Conservation (phyloP, 2,888 invertebrate genomes). For the Macaria notata region DNA sequence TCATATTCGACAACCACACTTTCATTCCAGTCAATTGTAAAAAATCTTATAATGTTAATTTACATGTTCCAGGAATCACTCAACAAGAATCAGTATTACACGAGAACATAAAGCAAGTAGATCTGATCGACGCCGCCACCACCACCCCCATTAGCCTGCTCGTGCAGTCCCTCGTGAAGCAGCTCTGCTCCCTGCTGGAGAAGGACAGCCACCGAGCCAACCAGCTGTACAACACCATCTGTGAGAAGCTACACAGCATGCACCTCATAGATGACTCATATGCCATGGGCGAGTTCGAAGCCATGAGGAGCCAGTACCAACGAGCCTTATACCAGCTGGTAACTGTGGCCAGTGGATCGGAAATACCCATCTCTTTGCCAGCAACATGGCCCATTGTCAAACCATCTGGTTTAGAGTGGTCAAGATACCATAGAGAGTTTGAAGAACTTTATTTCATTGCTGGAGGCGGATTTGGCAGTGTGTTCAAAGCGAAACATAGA, state of each 20-base stretch:
- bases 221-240: slow-evolving; percentile 85
- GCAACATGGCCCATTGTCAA: slow-evolving; percentile 77
- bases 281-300: slow-evolving; percentile 86
- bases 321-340: slow-evolving; percentile 85
- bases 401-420: slow-evolving; percentile 81
- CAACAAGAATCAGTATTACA: slow-evolving; percentile 62
- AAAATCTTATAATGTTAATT: too few species aligned
- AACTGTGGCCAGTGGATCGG: slow-evolving; percentile 80
- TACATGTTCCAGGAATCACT: slow-evolving; percentile 56
- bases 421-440: slow-evolving; percentile 87
- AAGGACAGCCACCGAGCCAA: slow-evolving; percentile 81
- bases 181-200: slow-evolving; percentile 85
- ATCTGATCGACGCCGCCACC: slow-evolving; percentile 61
- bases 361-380: slow-evolving; percentile 74
- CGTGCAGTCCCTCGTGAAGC: slow-evolving; percentile 87
- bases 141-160: slow-evolving; percentile 86
- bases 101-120: slow-evolving; percentile 64
- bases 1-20: too few species aligned
- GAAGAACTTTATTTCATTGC: slow-evolving; percentile 87
- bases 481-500: slow-evolving; percentile 88
- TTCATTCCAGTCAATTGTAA: too few species aligned
- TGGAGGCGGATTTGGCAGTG: slow-evolving; percentile 89
- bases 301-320: slow-evolving; percentile 86
- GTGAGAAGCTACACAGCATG: slow-evolving; percentile 85
- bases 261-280: slow-evolving; percentile 87